Evolutionary conservation across 2,888 invertebrate genomes (phyloP), one percentile per base, ranked within the genome.

Genomic region (Drosophila bunnanda): DNA sequence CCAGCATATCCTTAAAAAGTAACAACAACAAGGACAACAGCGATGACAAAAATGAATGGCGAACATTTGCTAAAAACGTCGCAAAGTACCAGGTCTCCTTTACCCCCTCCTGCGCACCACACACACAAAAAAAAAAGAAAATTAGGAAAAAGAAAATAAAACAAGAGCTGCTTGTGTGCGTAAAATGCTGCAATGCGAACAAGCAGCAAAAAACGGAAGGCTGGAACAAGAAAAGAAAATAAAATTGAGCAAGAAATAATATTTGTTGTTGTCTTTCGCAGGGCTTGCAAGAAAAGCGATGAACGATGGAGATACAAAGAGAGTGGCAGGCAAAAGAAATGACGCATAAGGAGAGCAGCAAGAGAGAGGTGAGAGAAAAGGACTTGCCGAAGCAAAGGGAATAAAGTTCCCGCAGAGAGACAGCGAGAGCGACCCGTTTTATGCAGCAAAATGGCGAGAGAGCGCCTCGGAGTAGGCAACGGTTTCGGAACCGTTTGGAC

Each of bases 121-220:
- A 7, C 32, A 13, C 13, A 28, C n/a, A 22, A 57, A 62, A 53
- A 25, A 53, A 64, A 46, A 20, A 13, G n/a, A n/a, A n/a, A n/a
- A n/a, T n/a, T n/a, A 7, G 2, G 15, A 15, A 28, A 36, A 20
- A 9, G 59, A 62, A 57, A 17, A 62, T 69, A 55, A 22, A 44
- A 25, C 44, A 52, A 34, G 28, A 67, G 60, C 66, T 53, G 48
- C 70, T 76, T 84, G 80, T 77, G 76, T 78, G 81, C 75, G 77
- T 85, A 83, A 89, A 89, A 82, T 88, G 88, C 88, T 88, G 88
- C 88, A 88, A 82, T 88, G 88, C 75, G 73, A 77, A 74, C 74
- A 76, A 75, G 74, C 69, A 75, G 61, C 46, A 48, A 67, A 73
- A 50, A 65, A 72, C n/a, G 28, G 55, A 39, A 55, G 22, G 20